Percentiles rank a stretch among this genome's conserved stretches.
Conservation (phyloP, 2,888 invertebrate genomes). For the Eupithecia subfuscata region DNA sequence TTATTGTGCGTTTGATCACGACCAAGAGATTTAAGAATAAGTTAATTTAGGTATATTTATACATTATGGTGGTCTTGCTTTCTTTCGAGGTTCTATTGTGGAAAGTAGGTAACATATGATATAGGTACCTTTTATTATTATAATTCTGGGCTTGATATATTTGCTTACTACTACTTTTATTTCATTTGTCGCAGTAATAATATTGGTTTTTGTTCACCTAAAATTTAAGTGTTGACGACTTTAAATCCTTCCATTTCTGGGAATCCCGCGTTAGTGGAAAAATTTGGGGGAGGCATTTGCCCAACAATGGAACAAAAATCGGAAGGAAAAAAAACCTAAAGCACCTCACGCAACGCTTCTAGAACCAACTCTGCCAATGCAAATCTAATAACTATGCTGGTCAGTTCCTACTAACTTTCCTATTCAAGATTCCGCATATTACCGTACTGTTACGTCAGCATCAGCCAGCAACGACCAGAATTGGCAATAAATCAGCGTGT, state of each 20-base stretch:
- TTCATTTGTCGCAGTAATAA: not conserved
- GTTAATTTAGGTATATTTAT: not conserved
- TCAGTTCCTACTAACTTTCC: constrained; percentile 25
- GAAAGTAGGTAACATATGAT: constrained; percentile 4
- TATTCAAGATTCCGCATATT: constrained; percentile 27
- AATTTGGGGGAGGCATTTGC: no score
- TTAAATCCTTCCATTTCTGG: not conserved
- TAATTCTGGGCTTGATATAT: not conserved
- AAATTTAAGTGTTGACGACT: no score
- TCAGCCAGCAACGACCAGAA: constrained; percentile 22
- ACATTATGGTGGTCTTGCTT: not conserved
- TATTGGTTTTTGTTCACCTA: no score
- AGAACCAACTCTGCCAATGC: constrained; percentile 15
- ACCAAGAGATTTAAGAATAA: constrained; percentile 15
- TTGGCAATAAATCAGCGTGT: constrained; percentile 29
- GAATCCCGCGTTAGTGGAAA: no score
- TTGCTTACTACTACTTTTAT: not conserved
- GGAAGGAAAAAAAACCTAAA: not conserved
- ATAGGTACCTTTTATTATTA: not conserved
- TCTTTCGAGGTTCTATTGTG: constrained; percentile 5
- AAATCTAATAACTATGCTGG: constrained; percentile 27
- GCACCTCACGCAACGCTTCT: not conserved
- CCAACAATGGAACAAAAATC: not conserved
- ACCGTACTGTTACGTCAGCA: constrained; percentile 31
- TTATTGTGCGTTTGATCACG: constrained; percentile 30